Evolutionary conservation across 2,797 vertebrate genomes (phyloP).

Genomic region (Sternarchorhynchus goeldii): DNA sequence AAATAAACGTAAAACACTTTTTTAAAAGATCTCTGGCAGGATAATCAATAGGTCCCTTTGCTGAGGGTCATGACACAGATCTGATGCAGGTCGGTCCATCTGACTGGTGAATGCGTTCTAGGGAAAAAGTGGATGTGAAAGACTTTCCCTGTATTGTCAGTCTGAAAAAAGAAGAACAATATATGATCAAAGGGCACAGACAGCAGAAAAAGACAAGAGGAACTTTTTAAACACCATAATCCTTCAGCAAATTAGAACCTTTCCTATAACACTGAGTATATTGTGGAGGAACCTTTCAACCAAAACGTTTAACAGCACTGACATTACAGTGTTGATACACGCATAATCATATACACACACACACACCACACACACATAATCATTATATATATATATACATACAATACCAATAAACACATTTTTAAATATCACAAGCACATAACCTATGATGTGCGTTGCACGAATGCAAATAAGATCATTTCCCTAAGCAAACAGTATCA

Average conservation of each 20-base stretch:
- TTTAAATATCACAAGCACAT: not conserved
- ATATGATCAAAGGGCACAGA: not conserved
- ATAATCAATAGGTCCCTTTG: not conserved
- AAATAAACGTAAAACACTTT: not conserved
- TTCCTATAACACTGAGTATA: too few species aligned
- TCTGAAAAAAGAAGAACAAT: not conserved
- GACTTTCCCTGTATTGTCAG: constrained; percentile 7
- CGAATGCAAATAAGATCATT: constrained; percentile 31
- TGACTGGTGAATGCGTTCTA: constrained; percentile 11
- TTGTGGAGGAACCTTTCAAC: too few species aligned
- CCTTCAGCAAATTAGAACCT: too few species aligned
- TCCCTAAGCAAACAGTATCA: constrained; percentile 16
- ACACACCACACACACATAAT: too few species aligned
- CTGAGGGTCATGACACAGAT: not conserved
- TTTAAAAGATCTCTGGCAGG: not conserved
- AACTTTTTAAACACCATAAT: too few species aligned
- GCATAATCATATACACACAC: too few species aligned
- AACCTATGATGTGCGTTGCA: not conserved
- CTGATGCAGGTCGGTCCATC: constrained; percentile 3
- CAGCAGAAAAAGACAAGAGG: not conserved
- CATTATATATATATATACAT: not conserved
- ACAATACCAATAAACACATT: not conserved
- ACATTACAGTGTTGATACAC: not conserved
- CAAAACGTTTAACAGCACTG: not conserved
- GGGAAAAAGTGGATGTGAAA: constrained; percentile 4